Evolutionary conservation across 2,113 vertebrate species (phyloP), one percentile per base, ranked within the genome.

Genomic region (Mohoua ochrocephala): DNA sequence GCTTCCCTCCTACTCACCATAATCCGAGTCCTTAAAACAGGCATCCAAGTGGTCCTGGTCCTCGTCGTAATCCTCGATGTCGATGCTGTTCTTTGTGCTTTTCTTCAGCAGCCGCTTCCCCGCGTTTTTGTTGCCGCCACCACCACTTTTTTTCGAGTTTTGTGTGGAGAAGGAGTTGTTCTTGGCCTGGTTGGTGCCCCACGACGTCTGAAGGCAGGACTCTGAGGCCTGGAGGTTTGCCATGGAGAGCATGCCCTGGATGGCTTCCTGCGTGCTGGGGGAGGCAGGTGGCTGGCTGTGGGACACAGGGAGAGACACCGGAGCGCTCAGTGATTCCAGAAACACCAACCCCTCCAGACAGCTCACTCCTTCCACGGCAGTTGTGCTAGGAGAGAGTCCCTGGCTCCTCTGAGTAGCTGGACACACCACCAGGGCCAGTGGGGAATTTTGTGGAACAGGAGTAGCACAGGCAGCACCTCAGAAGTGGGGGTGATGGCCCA

Each of bases 231-330:
- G 99, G 97, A 99, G 98, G 97, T 99, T 99, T 96, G 99, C 99
- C 99, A 99, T 99, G 41, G 99, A 99, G 80, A 99, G 97, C 99
- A 99, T 99, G 97, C 99, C 99, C 98, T 99, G 99, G 98, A 99
- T 99, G 91, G 99, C 99, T 98, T 99, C 99, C 97, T 99, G 99
- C 13, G 99, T 99, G 98, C 99, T 99, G 97, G 99, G 99, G 92
- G 99, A 99, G 96, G 99, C 99, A 77, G 99, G 99, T 84, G 99
- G 99, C 98, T 99, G 99, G 98, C 99, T 99, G 98, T 93, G 18
- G 95, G 81, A 91, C 88, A 96, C 91, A 44, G 64, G 27, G 91
- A 90, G 94, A 81, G 54, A 76, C 27, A 13, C 47, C 65, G 24
- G 71, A 86, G 73, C 47, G 31, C 13, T 97, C 56, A 95, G 49